These are phyloP conservation scores for Anorthoa munda DNA, from an alignment of 2,888 invertebrate species.

Conservation along the genomic window DNA sequence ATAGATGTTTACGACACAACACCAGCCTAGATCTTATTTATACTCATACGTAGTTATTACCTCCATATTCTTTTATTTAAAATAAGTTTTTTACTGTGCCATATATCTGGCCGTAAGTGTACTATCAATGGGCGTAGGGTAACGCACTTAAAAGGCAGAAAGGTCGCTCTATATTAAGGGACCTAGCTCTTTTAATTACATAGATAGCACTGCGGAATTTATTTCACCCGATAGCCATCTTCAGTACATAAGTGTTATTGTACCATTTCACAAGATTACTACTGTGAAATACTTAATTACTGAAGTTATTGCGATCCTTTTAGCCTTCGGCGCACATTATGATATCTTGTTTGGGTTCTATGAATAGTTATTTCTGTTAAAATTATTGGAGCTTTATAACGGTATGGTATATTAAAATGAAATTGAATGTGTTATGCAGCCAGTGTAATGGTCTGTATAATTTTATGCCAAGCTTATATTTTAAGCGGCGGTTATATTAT, in stretches of 20 bases:
- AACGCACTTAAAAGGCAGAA: slow-evolving; percentile 58
- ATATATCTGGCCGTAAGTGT: slow-evolving; percentile 49
- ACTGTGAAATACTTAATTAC: slow-evolving; percentile 68
- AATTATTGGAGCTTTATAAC: slow-evolving; percentile 58
- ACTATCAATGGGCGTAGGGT: slow-evolving; percentile 45
- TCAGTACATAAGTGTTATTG: slow-evolving; percentile 70
- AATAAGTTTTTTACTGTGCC: slow-evolving; percentile 52
- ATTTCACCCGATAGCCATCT: slow-evolving; percentile 66
- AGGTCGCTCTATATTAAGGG: slow-evolving; percentile 70
- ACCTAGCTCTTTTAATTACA: slow-evolving; percentile 70
- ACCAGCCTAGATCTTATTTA: slow-evolving; percentile 52
- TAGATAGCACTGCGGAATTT: slow-evolving; percentile 69
- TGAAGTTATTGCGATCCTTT: slow-evolving; percentile 68
- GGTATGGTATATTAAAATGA: slow-evolving; percentile 58
- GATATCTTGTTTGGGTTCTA: slow-evolving; percentile 54
- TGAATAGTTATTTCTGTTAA: slow-evolving; percentile 43
- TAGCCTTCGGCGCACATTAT: slow-evolving; percentile 51
- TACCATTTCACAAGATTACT: slow-evolving; percentile 67
- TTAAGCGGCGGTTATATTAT: too few relatives aligned
- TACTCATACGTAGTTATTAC: slow-evolving; percentile 52
- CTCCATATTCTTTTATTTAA: slow-evolving; percentile 53
- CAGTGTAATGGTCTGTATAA: too few relatives aligned
- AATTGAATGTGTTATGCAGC: slow-evolving; percentile 49
- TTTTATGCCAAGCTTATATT: too few relatives aligned
- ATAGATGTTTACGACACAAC: slow-evolving; percentile 56